Base-by-base conservation (phyloP, 2,888 invertebrate genomes). In the Cancer borealis region DNA sequence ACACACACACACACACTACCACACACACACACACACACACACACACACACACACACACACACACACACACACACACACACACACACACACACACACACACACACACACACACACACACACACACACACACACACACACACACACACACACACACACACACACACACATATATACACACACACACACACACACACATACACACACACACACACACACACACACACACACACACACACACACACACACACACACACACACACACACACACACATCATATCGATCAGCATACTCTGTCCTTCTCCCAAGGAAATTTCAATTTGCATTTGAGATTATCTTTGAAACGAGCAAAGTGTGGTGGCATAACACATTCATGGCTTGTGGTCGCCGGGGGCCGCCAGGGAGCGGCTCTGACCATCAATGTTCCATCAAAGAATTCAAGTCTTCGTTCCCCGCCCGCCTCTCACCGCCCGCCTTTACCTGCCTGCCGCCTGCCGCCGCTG, bases 231-330 rank as follows among this genome's bases (percentile, higher is more conserved):
- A 49, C 60, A 66, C 66, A 66, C 45, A 45, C 66, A 60, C 45
- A 60, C 66, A 45, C 60, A 26, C 66, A 30, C 30, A 30, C 26
- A 66, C 45, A 60, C 39, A 26, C 45, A 30, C 79, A 39, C 45
- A 45, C 30, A 17, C 26, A n/a, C 88, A 10, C 54, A 45, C 90
- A 46, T 21, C 88, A 87, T 73, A 92, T 94, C 47, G 73, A 84
- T 87, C 91, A 73, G 84, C 47, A 92, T 92, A 73, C 54, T 26
- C 39, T n/a, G 47, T 84, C 47, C 79, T 45, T 73, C 66, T 47
- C 39, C 30, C 39, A 94, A 94, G 92, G 90, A 79, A 90, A 87
- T 60, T 94, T 94, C 94, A 94, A 94, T 94, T 94, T 94, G 60
- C 94, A 94, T 94, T 89, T 90, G 21, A 79, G 89, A 94, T 94